These are phyloP conservation scores for Aplysina aerophoba DNA, from an alignment of 37 sponge, comb jelly and placozoan genomes.

Conservation along the genomic window DNA sequence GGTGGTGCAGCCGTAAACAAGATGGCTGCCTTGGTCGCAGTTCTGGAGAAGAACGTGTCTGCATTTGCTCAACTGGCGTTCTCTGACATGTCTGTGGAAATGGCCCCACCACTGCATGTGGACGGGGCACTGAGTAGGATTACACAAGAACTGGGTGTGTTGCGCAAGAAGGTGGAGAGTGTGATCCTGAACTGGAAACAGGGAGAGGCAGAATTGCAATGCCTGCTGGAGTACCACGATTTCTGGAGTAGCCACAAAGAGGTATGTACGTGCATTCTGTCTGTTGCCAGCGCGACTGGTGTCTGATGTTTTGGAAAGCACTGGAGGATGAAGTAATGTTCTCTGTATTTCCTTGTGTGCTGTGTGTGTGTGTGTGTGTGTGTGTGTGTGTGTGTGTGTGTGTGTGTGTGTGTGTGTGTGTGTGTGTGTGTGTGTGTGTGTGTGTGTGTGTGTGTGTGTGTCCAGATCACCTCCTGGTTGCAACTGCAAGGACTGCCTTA, in stretches of 20 bases:
- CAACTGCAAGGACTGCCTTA: slow-evolving; percentile 18
- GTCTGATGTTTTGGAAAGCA: too few species aligned
- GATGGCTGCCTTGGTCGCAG: not conserved
- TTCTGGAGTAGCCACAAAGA: slow-evolving; percentile 10
- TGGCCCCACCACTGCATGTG: slow-evolving; percentile 9
- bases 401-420: too few species aligned
- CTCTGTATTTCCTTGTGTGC: too few species aligned
- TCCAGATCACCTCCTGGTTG: slow-evolving; percentile 15
- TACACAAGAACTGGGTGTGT: not conserved
- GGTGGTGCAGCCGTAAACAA: not conserved
- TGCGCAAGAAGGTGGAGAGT: not conserved
- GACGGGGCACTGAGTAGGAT: not conserved
- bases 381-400: too few species aligned
- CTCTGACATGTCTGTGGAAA: not conserved
- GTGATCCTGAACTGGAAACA: not conserved
- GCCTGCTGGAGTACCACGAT: not conserved
- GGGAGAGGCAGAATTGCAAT: not conserved
- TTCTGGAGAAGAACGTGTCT: not conserved
- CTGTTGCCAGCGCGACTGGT: too few species aligned
- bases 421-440: too few species aligned
- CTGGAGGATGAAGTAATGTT: too few species aligned
- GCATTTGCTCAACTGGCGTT: not conserved
- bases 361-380: too few species aligned
- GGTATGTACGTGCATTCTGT: not conserved
- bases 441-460: not conserved